Base-by-base conservation (phyloP, 2,113 vertebrate genomes). In the Myanophis thanlyinensis region DNA sequence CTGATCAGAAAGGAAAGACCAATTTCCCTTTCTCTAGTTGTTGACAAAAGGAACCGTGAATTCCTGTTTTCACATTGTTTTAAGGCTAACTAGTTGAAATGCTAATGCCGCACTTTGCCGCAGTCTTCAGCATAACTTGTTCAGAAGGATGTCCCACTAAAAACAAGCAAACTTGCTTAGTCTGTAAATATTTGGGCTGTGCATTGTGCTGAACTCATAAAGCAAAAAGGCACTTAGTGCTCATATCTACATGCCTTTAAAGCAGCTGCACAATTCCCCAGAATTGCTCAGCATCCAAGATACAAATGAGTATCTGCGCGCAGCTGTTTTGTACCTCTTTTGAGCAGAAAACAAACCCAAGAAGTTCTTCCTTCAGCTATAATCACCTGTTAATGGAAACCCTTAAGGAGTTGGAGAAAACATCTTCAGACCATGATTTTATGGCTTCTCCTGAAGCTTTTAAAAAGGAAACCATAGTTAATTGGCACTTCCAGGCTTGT, bases 21-120 rank as follows among this genome's bases (percentile, higher is more conserved):
- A 30, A 86, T 51, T 93, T 89, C 88, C 80, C 80, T 93, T 90
- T 86, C n/a, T 85, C 52, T 93, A 4, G 13, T 47, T 54, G 73
- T 40, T 54, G 91, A 89, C 48, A 88, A 93, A 90, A 89, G 30
- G 30, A 89, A 56, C 52, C 2, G 30, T 40, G 22, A 93, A 85
- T 51, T 90, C 49, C 80, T 86, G 47, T 62, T 86, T 93, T 90
- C 47, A 90, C 49, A 92, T 5, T 62, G 35, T 40, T 86, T 6
- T 62, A 11, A 40, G 51, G 20, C 15, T 47, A 85, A 52, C 30
- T 9, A 27, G 27, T 46, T 62, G 49, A 48, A 89, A 85, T 85
- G 44, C 35, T 59, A 10, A 52, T 9, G 13, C 23, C 52, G 3
- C 87, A n/a, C 9, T 84, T 22, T 15, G 23, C n/a, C 46, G 3